phyloP scores from a whole-genome alignment of 2,113 vertebrate species.

The Campylorhamphus procurvoides region DNA sequence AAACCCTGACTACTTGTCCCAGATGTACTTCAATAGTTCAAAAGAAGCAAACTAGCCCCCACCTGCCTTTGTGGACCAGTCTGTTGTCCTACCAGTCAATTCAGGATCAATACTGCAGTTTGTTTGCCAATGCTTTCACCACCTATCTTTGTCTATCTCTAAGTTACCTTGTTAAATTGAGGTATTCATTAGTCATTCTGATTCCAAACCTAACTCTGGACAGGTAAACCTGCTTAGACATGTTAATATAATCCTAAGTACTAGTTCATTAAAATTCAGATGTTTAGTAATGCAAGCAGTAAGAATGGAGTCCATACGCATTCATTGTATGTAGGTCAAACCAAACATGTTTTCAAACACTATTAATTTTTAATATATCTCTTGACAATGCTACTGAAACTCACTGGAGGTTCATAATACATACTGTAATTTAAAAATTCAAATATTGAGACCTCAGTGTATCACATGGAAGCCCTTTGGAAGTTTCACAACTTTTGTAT shows the following conservation, averaged over 20 bases:
- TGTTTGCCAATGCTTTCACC: not conserved
- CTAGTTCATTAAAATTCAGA: not conserved
- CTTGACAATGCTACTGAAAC: not conserved
- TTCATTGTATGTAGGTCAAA: not conserved
- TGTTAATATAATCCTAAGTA: not conserved
- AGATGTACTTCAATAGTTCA: not conserved
- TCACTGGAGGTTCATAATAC: not conserved
- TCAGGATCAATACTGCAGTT: not conserved
- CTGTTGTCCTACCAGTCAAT: not conserved
- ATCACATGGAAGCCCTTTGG: not conserved
- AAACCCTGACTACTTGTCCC: not conserved
- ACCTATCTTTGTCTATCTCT: not conserved
- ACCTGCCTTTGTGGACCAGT: not conserved
- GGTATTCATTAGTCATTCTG: not conserved
- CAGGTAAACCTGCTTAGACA: not conserved
- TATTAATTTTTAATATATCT: not conserved
- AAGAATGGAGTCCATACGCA: not conserved
- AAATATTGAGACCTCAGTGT: not conserved
- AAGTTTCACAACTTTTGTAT: not conserved
- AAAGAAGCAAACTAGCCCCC: not conserved
- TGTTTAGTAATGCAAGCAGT: not conserved
- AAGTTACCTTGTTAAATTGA: not conserved
- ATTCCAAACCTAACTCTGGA: not conserved
- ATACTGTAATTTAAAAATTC: not conserved
- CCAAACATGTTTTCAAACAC: not conserved